phyloP scores from a whole-genome alignment of 2,797 vertebrate species.

The Acanthornis magna region DNA sequence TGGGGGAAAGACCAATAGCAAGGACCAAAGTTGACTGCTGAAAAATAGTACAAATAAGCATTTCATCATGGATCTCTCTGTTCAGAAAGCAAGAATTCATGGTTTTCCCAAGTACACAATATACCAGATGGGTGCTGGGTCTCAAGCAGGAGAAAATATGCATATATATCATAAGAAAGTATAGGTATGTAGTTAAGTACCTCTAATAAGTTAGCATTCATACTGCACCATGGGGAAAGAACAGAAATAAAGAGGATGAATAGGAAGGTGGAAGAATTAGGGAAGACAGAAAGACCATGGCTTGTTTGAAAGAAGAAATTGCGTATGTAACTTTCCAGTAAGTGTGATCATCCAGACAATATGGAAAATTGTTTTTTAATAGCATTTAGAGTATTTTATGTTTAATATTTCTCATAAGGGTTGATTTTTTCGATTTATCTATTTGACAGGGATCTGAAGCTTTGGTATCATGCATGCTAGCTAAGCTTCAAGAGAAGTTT shows the following conservation, averaged over 20 bases:
- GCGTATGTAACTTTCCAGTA: neutral
- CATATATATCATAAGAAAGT: neutral
- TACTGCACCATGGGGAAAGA: neutral
- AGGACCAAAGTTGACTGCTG: neutral
- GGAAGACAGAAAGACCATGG: neutral
- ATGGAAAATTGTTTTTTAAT: neutral
- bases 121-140: neutral
- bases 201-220: neutral
- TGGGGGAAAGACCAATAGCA: neutral
- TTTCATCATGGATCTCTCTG: neutral
- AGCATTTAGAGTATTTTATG: neutral
- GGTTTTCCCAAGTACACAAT: neutral
- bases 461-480: neutral
- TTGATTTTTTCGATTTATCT: neutral
- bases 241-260: neutral
- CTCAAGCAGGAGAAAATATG: neutral
- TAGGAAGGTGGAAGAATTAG: neutral
- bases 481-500: neutral
- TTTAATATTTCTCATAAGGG: neutral
- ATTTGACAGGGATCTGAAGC: neutral
- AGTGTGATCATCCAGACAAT: neutral
- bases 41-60: neutral
- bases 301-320: neutral
- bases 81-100: neutral
- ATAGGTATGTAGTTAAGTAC: neutral